Conservation (phyloP, 2,888 invertebrate species). For the Drosophila affinis region DNA sequence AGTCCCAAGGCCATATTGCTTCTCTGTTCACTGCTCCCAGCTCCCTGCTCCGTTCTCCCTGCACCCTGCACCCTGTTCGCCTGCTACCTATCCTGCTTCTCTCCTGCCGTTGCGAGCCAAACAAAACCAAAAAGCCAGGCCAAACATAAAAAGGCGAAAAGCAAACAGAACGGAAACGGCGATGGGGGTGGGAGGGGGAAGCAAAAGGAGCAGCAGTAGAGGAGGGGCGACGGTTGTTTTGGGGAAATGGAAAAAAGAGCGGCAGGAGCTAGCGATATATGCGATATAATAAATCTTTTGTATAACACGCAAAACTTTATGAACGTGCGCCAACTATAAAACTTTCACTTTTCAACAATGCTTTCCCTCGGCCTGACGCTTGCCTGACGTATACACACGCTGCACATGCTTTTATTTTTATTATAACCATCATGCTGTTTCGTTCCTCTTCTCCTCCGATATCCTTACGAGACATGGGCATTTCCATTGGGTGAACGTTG, state of each 20-base stretch:
- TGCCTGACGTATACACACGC: constrained; percentile 67
- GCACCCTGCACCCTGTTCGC: constrained; percentile 6
- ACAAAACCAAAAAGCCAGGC: constrained; percentile 57
- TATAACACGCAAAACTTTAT: constrained; percentile 76
- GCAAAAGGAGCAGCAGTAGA: constrained; percentile 8
- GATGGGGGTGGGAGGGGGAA: not conserved
- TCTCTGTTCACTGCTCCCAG: constrained; percentile 14
- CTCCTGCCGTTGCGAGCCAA: constrained; percentile 26
- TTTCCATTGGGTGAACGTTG: constrained; percentile 3
- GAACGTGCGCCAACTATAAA: constrained; percentile 75
- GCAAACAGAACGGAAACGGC: constrained; percentile 56
- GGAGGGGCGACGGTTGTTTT: constrained; percentile 18
- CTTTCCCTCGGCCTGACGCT: constrained; percentile 27
- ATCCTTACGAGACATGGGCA: constrained; percentile 1
- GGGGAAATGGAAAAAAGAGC: constrained; percentile 42
- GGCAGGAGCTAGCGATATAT: constrained; percentile 64
- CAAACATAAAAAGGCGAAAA: constrained; percentile 55
- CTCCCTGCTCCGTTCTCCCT: not conserved
- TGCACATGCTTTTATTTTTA: constrained; percentile 58
- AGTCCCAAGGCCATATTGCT: constrained; percentile 64
- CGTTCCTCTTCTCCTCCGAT: constrained; percentile 21
- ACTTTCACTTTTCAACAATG: constrained; percentile 70
- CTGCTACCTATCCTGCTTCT: constrained; percentile 12
- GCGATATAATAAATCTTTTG: constrained; percentile 75
- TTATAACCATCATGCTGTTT: constrained; percentile 50